Evolutionary conservation across 2,888 invertebrate species (phyloP).

Genomic region (Tiliacea aurago): DNA sequence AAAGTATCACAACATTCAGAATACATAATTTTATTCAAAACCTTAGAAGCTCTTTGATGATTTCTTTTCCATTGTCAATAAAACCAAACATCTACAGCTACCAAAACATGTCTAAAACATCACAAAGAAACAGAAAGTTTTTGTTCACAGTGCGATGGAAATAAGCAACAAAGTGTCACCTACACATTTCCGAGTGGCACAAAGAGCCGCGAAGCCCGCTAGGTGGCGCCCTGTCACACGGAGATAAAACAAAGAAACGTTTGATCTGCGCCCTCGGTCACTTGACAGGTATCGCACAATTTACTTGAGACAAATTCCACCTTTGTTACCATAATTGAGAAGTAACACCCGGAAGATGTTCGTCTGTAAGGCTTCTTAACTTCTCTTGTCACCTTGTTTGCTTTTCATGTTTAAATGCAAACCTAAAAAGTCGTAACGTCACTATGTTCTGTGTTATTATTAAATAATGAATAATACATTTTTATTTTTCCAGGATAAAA

Average conservation of each 20-base stretch:
- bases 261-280: conserved; percentile 82
- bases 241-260: conserved; percentile 85
- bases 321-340: conserved; percentile 80
- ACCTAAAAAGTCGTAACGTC: conserved; percentile 31
- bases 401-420: conserved; percentile 53
- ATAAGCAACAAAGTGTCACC: conserved; percentile 70
- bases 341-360: conserved; percentile 59
- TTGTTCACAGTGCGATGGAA: conserved; percentile 63
- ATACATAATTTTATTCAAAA: conserved; percentile 48
- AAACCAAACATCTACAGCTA: conserved; percentile 48
- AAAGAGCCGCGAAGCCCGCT: conserved; percentile 69
- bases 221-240: conserved; percentile 59
- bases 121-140: conserved; percentile 59
- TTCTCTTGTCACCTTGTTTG: conserved; percentile 55
- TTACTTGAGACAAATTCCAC: conserved; percentile 82
- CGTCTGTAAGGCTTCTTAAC: conserved; percentile 64
- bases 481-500: too few relatives aligned
- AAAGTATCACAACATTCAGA: conserved; percentile 26
- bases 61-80: conserved; percentile 60
- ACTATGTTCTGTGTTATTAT: conserved; percentile 37
- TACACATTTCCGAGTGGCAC: conserved; percentile 62
- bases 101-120: conserved; percentile 59
- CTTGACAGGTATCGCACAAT: conserved; percentile 75
- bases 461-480: too few relatives aligned
- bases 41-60: conserved; percentile 61